Conservation (phyloP, 1,140 invertebrate species). For the Drosophila persimilis region DNA sequence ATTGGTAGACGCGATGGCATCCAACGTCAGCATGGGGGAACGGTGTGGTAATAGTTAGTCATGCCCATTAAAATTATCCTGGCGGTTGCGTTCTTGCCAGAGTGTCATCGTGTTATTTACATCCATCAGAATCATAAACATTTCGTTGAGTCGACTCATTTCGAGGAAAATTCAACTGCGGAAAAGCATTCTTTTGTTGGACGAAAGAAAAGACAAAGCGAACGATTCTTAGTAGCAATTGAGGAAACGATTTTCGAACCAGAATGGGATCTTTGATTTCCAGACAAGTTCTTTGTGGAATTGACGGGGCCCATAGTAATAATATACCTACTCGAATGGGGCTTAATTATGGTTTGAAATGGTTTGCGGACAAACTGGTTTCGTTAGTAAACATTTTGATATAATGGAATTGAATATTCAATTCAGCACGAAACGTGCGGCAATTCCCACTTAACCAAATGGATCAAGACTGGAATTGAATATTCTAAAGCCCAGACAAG, state of each 20-base stretch:
- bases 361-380: constrained; percentile 30
- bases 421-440: constrained; percentile 6
- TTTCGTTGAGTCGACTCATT: constrained; percentile 34
- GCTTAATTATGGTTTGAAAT: constrained; percentile 36
- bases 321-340: constrained; percentile 5
- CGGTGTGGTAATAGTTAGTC: constrained; percentile 49
- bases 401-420: constrained; percentile 19
- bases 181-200: constrained; percentile 57
- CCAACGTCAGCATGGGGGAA: not conserved
- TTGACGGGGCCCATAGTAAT: constrained; percentile 19
- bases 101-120: constrained; percentile 68
- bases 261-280: not conserved
- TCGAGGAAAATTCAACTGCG: constrained; percentile 28
- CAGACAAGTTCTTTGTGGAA: constrained; percentile 16
- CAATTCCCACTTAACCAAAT: not conserved
- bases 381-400: constrained; percentile 1
- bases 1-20: constrained; percentile 20
- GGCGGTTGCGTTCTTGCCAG: constrained; percentile 6
- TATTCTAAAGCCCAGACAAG: not conserved
- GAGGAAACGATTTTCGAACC: constrained; percentile 48
- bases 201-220: constrained; percentile 39
- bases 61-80: constrained; percentile 18
- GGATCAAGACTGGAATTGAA: not conserved
- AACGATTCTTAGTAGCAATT: constrained; percentile 14
- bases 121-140: constrained; percentile 55